Evolutionary conservation across 2,113 vertebrate genomes (phyloP).

Genomic region (Nymphicus hollandicus): DNA sequence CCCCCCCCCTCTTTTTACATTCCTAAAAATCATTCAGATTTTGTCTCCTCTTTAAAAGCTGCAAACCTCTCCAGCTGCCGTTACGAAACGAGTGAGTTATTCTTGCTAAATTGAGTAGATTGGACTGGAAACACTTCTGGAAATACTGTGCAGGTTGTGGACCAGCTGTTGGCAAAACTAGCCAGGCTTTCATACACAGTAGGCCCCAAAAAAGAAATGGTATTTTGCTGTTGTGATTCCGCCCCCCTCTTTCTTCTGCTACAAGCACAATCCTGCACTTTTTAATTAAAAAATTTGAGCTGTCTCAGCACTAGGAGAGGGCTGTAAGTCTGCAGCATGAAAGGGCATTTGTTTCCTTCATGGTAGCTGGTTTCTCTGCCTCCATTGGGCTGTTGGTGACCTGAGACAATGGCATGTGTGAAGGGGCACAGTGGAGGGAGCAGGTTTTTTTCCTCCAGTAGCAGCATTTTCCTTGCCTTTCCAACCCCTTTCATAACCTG

Average conservation of each 20-base stretch:
- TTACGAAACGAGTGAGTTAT: slow-evolving; percentile 31
- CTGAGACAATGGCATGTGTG: background rate
- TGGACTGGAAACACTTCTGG: slow-evolving; percentile 43
- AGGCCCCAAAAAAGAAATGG: background rate
- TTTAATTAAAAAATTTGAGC: slow-evolving; percentile 11
- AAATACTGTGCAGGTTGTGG: slow-evolving; percentile 44
- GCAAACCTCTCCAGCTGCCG: slow-evolving; percentile 30
- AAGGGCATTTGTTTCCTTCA: background rate
- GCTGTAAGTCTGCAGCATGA: background rate
- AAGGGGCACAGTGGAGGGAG: background rate
- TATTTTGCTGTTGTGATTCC: background rate
- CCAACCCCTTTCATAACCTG: background rate
- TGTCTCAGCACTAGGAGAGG: background rate
- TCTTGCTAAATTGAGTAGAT: slow-evolving; percentile 34
- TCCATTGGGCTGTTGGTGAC: background rate
- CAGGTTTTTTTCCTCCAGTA: background rate
- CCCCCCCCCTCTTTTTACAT: slow-evolving; percentile 8
- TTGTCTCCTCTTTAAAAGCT: slow-evolving; percentile 31
- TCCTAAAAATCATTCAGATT: slow-evolving; percentile 46
- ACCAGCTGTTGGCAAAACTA: slow-evolving; percentile 48
- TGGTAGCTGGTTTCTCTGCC: background rate
- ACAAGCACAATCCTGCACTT: background rate
- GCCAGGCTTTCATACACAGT: background rate
- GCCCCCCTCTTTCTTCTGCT: background rate
- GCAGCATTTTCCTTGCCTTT: background rate